Conservation (phyloP, 1,140 invertebrate genomes). For the Zaprionus kolodkinae region DNA sequence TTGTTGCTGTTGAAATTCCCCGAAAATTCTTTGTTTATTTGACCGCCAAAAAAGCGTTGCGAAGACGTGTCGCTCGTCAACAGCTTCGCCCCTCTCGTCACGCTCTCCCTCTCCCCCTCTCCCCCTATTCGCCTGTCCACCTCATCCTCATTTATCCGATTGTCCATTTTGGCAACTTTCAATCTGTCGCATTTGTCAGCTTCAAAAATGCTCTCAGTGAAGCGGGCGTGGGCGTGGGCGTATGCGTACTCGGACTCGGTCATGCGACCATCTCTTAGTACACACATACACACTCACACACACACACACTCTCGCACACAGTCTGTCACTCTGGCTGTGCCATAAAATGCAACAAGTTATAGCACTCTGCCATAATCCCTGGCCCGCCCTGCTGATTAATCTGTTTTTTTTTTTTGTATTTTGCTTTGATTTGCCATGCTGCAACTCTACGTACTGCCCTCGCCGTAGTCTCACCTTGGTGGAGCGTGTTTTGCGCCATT, state of each 20-base stretch:
- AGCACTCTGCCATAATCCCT: not conserved
- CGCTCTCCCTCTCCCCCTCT: not conserved
- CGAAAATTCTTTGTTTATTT: conserved; percentile 39
- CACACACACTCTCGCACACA: not conserved
- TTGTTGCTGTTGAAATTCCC: conserved; percentile 17
- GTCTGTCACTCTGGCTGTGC: not conserved
- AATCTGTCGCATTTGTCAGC: conserved; percentile 76
- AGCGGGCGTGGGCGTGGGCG: conserved; percentile 35
- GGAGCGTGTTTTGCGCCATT: conserved; percentile 80
- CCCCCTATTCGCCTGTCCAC: not conserved
- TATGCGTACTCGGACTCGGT: conserved; percentile 30
- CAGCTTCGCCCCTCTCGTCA: conserved; percentile 14
- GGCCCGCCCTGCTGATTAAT: no score
- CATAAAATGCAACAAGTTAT: conserved; percentile 11
- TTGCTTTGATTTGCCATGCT: not conserved
- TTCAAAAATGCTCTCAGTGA: conserved; percentile 51
- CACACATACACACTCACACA: conserved; percentile 13
- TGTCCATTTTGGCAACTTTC: conserved; percentile 70
- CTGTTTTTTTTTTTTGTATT: no score
- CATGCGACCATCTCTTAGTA: conserved; percentile 53
- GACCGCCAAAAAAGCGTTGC: conserved; percentile 34
- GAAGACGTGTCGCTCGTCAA: conserved; percentile 43
- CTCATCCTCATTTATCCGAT: not conserved
- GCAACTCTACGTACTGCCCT: conserved; percentile 10
- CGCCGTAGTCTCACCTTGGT: conserved; percentile 67